Percentiles rank a stretch among this genome's conserved stretches.
phyloP scores from a whole-genome alignment of 2,797 vertebrate genomes.

The Rhinella marina region DNA sequence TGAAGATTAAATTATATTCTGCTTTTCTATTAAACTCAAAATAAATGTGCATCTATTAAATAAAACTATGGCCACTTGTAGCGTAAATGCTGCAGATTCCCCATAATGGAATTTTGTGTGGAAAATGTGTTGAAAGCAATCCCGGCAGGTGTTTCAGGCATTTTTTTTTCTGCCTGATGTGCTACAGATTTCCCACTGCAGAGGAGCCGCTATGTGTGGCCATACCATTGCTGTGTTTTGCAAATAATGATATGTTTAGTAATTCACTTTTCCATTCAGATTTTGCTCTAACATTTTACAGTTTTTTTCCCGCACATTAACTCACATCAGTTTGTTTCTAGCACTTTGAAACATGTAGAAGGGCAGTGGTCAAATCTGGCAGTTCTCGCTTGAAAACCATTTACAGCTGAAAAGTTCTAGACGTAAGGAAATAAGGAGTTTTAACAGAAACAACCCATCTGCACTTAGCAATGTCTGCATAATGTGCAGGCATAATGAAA shows the following conservation, averaged over 20 bases:
- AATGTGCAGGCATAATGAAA: conserved; percentile 59
- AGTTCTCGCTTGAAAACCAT: conserved; percentile 12
- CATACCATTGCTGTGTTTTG: not conserved
- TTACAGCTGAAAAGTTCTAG: conserved; percentile 22
- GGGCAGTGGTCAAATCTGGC: conserved; percentile 11
- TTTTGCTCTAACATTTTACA: not conserved
- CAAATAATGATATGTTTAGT: not conserved
- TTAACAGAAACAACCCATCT: conserved; percentile 53
- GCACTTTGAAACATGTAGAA: not conserved
- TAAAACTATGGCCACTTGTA: not conserved
- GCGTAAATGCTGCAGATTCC: too few relatives aligned
- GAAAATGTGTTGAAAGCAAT: too few relatives aligned
- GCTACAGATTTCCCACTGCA: too few relatives aligned
- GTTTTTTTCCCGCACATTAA: not conserved
- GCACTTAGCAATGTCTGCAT: conserved; percentile 43
- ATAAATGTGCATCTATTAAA: not conserved
- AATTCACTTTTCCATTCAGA: not conserved
- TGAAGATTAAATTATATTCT: not conserved
- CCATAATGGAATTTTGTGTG: too few relatives aligned
- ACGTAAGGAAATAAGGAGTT: conserved; percentile 33
- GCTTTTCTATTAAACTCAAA: not conserved
- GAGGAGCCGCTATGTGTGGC: too few relatives aligned
- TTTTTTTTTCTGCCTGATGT: too few relatives aligned
- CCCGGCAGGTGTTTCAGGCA: too few relatives aligned
- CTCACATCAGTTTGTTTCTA: not conserved